A percentile compares a stretch with the other conserved stretches of the same genome.
These are phyloP conservation scores for Myrmophylax atrothorax DNA, from an alignment of 2,113 vertebrate genomes.

Conservation along the genomic window DNA sequence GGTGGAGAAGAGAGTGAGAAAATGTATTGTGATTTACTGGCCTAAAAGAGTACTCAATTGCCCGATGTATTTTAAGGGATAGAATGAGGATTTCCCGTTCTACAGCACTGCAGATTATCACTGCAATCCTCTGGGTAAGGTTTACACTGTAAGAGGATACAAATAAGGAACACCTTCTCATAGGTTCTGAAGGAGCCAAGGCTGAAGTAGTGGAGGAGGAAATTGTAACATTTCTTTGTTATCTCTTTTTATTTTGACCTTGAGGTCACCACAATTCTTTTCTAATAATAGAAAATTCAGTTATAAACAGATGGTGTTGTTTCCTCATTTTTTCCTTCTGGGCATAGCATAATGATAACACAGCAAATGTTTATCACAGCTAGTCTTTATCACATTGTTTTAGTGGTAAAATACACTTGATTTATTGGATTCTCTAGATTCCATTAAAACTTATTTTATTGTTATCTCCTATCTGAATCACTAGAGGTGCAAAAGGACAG, in stretches of 20 bases:
- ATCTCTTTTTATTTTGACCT: background rate
- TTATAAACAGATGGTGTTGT: constrained; percentile 2
- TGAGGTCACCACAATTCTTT: background rate
- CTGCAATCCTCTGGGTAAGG: background rate
- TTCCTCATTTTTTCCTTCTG: constrained; percentile 17
- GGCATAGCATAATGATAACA: constrained; percentile 12
- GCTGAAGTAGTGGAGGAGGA: background rate
- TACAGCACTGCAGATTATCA: background rate
- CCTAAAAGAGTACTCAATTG: background rate
- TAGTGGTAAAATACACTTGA: constrained; percentile 8
- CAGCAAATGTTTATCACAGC: background rate
- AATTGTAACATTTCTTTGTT: background rate
- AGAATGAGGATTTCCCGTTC: background rate
- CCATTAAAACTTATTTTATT: constrained; percentile 24
- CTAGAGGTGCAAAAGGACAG: background rate
- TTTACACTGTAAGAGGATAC: background rate
- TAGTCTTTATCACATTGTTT: background rate
- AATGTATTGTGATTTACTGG: background rate
- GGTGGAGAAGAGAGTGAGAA: background rate
- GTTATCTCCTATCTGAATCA: constrained; percentile 5
- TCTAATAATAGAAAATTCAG: constrained; percentile 13
- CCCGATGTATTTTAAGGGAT: background rate
- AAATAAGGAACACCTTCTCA: background rate
- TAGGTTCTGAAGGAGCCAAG: background rate
- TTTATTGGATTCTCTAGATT: constrained; percentile 2